Evolutionary conservation across 2,113 vertebrate genomes (phyloP), one percentile per base, ranked within the genome.

Genomic region (Grallaria varia): DNA sequence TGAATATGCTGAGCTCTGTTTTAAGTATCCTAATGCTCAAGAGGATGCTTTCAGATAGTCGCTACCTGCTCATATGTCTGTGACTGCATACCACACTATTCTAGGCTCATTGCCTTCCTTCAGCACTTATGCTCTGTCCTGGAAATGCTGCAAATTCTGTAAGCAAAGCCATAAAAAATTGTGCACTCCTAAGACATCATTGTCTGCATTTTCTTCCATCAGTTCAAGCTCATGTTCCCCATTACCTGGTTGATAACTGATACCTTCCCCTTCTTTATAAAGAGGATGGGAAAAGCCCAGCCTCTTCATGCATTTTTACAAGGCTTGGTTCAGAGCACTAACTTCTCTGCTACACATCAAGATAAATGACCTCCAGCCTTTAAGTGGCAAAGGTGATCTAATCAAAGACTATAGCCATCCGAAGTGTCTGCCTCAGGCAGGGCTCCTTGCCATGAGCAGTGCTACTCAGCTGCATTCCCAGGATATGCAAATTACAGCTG

Each of bases 171-270:
- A 45, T 23, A 62, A 20, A 37, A 52, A 47, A 11, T 4, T 42
- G 30, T 31, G 9, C 4, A 17, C 21, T 62, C 14, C 49, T 16
- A 28, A 72, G 37, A 25, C 5, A 12, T 1, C 2, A 1, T 18
- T 33, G 14, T 39, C 23, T 24, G n/a, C 35, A 20, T 37, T 78
- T 60, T 27, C 18, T 35, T 85, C 24, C 37, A 44, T 28, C 24
- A 33, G 14, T 42, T 69, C 16, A 58, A 62, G 31, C 12, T 60
- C 42, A 14, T 9, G 37, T 19, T 88, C 40, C 5, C 21, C 9
- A 6, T 31, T 50, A 42, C 21, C 21, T 44, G 27, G 30, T 19
- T 69, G 60, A 25, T 33, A 81, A 77, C 15, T 0, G 0, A 13
- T 12, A 78, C 12, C 15, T 78, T 63, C n/a, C 28, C 60, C 9